These are phyloP conservation scores for Caenorhabditis virilis DNA, from an alignment of 2,888 invertebrate species.

Conservation along the genomic window DNA sequence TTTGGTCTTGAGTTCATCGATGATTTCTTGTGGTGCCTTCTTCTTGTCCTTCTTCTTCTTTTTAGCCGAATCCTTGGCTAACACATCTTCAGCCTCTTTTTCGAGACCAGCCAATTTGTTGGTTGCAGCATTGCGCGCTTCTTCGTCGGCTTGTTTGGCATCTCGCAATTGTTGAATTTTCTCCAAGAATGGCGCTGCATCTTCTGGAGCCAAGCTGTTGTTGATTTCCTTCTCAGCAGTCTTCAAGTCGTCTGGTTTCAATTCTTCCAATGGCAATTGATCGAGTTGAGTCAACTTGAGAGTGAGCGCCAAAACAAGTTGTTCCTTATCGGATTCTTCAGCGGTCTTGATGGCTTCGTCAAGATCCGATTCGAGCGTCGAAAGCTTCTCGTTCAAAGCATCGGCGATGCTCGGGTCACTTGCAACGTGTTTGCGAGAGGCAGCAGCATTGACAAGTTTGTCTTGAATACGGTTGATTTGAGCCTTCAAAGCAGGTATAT, in stretches of 20 bases:
- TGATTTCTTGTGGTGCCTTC: neutral
- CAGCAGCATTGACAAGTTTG: conserved; percentile 25
- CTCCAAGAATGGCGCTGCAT: neutral
- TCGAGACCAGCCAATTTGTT: conserved; percentile 20
- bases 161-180: conserved; percentile 5
- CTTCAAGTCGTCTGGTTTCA: conserved; percentile 12
- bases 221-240: conserved; percentile 18
- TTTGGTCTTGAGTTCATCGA: conserved; percentile 7
- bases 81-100: conserved; percentile 21
- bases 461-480: conserved; percentile 38
- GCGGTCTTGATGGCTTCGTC: conserved; percentile 15
- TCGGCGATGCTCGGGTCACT: conserved; percentile 21
- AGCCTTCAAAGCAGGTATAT: conserved; percentile 40
- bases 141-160: conserved; percentile 7
- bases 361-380: conserved; percentile 19
- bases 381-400: conserved; percentile 34
- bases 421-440: conserved; percentile 33
- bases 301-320: conserved; percentile 18
- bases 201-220: conserved; percentile 10
- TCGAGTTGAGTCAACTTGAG: conserved; percentile 24
- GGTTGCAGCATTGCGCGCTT: conserved; percentile 20
- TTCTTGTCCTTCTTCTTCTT: conserved; percentile 12
- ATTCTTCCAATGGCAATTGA: conserved; percentile 17
- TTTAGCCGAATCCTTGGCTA: conserved; percentile 5
- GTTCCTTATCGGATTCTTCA: conserved; percentile 27